These are phyloP conservation scores for Cepphus grylle DNA, from an alignment of 2,113 vertebrate genomes.

Conservation along the genomic window DNA sequence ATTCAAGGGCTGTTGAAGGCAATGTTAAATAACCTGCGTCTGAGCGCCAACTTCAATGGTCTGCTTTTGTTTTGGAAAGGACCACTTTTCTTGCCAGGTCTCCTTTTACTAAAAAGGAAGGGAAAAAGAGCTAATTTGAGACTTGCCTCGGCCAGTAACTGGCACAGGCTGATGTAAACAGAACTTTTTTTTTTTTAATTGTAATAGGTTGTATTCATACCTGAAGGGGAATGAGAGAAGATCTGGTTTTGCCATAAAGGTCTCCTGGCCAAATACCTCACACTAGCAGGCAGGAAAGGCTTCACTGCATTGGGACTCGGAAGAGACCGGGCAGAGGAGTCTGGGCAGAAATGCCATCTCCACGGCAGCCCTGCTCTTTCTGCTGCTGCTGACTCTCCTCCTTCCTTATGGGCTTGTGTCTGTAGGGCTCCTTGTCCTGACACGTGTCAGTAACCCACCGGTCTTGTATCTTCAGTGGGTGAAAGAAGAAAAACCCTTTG, in stretches of 20 bases:
- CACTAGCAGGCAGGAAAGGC: neutral
- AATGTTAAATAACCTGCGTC: neutral
- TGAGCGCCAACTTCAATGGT: fast-evolving
- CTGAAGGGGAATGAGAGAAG: neutral
- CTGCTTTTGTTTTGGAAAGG: neutral
- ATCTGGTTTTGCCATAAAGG: neutral
- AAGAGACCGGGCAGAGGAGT: neutral
- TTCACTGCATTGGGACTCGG: neutral
- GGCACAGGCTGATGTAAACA: neutral
- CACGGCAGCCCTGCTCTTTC: neutral
- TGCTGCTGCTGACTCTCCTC: neutral
- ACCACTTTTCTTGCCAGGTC: neutral
- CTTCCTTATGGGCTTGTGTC: neutral
- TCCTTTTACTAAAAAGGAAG: neutral
- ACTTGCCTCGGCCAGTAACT: neutral
- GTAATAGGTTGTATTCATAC: neutral
- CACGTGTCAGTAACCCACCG: fast-evolving
- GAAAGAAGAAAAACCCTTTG: neutral
- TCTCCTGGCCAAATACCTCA: neutral
- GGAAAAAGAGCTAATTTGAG: neutral
- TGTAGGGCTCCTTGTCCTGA: neutral
- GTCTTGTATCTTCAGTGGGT: neutral
- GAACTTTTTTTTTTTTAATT: neutral
- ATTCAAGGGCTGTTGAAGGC: neutral
- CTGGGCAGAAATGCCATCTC: neutral